These are phyloP conservation scores for Scaptomyza pallida DNA, from an alignment of 1,140 invertebrate genomes.

Conservation along the genomic window DNA sequence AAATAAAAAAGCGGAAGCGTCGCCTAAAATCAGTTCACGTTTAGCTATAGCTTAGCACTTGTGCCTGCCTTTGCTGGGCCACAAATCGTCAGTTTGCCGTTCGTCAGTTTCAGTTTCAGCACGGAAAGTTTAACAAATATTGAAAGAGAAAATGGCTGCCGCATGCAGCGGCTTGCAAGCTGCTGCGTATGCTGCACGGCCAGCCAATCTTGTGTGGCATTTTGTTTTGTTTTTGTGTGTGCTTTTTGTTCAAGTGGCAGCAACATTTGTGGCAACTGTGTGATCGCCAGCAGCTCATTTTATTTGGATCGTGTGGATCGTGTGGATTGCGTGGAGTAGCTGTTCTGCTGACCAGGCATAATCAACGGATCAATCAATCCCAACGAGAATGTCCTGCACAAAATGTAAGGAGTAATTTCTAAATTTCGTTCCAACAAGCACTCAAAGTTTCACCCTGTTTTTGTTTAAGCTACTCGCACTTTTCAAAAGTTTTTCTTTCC, in stretches of 20 bases:
- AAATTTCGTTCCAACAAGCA: too few relatives aligned
- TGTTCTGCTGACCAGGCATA: constrained; percentile 25
- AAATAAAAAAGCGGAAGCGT: constrained; percentile 74
- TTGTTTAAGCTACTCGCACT: background rate
- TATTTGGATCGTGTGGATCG: background rate
- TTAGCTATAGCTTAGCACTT: background rate
- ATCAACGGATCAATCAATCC: constrained; percentile 51
- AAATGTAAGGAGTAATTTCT: constrained; percentile 78
- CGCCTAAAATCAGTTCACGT: constrained; percentile 34
- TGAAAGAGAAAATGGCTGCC: constrained; percentile 5
- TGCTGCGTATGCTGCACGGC: background rate
- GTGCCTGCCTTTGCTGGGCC: background rate
- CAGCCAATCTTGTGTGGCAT: background rate
- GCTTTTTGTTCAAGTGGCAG: constrained; percentile 42
- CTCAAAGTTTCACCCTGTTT: too few relatives aligned
- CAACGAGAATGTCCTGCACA: constrained; percentile 64
- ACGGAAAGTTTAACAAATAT: too few relatives aligned
- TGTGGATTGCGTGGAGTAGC: background rate
- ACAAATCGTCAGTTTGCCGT: background rate
- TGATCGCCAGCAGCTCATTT: too few relatives aligned
- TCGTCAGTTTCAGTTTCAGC: too few relatives aligned
- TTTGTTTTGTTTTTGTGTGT: constrained; percentile 17
- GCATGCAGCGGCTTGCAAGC: constrained; percentile 12
- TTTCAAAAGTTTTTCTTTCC: background rate
- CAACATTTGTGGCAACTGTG: constrained; percentile 34